These are phyloP conservation scores for Chymomyza fuscimana DNA, from an alignment of 2,888 invertebrate genomes.

Conservation along the genomic window DNA sequence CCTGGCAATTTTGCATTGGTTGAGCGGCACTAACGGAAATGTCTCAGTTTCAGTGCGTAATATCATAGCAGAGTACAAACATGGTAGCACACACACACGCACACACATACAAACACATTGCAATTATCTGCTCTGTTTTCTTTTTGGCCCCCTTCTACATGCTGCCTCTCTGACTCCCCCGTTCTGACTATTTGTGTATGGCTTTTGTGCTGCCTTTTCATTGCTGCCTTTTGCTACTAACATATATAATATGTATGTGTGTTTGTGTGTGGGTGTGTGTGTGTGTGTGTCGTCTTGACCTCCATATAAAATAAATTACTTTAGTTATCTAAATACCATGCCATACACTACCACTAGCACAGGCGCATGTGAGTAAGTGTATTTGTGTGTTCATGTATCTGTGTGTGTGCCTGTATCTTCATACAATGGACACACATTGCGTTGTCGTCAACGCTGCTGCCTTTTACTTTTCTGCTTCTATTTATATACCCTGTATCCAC, in stretches of 20 bases:
- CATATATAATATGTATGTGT: slow-evolving; percentile 52
- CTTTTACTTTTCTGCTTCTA: not conserved
- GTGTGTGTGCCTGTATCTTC: not conserved
- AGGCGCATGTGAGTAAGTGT: not conserved
- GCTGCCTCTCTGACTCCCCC: not conserved
- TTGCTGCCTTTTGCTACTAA: slow-evolving; percentile 61
- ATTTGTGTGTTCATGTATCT: not conserved
- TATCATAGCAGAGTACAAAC: slow-evolving; percentile 44
- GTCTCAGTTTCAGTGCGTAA: slow-evolving; percentile 72
- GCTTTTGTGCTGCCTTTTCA: slow-evolving; percentile 13
- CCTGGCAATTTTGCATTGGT: slow-evolving; percentile 30
- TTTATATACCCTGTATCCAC: too few species aligned
- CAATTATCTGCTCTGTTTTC: slow-evolving; percentile 1
- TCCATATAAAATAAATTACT: slow-evolving; percentile 78
- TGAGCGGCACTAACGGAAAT: slow-evolving; percentile 49
- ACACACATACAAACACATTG: slow-evolving; percentile 7
- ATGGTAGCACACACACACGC: slow-evolving; percentile 14
- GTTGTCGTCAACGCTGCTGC: not conserved
- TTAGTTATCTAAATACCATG: slow-evolving; percentile 74
- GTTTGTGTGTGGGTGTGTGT: slow-evolving; percentile 63
- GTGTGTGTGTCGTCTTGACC: slow-evolving; percentile 59
- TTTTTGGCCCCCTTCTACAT: not conserved
- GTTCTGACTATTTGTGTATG: not conserved
- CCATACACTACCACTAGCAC: not conserved
- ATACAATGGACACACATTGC: not conserved